Evolutionary conservation across 2,797 vertebrate species (phyloP).

Genomic region (Sphaeramia orbicularis): DNA sequence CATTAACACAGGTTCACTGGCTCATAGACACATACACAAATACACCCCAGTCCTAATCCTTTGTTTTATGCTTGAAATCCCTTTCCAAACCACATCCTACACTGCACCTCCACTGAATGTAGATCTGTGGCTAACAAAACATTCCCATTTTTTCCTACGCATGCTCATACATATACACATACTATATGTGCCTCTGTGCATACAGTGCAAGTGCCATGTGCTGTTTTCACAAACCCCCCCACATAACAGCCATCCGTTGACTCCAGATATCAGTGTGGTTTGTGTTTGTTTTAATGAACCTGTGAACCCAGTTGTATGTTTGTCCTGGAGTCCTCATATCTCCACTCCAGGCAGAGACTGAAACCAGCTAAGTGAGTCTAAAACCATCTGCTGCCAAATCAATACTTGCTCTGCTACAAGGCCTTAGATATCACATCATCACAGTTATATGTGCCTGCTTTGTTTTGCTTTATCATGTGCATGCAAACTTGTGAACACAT

Average conservation of each 20-base stretch:
- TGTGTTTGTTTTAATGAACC: slow-evolving; percentile 59
- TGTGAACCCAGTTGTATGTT: slow-evolving; percentile 45
- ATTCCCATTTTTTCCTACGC: slow-evolving; percentile 26
- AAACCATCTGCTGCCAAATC: slow-evolving; percentile 36
- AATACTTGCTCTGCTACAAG: background rate
- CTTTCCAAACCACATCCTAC: slow-evolving; percentile 52
- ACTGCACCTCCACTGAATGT: slow-evolving; percentile 47
- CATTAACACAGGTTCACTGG: slow-evolving; percentile 31
- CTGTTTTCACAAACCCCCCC: slow-evolving; percentile 35
- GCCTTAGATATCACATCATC: slow-evolving; percentile 10
- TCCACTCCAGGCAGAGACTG: slow-evolving; percentile 19
- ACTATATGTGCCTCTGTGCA: slow-evolving; percentile 4
- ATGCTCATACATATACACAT: slow-evolving; percentile 1
- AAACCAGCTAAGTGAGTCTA: slow-evolving; percentile 48
- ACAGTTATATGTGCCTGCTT: background rate
- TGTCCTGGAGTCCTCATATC: slow-evolving; percentile 45
- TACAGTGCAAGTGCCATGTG: slow-evolving; percentile 3
- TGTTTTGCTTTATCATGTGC: too few relatives aligned
- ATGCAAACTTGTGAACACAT: slow-evolving; percentile 15
- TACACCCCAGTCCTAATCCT: slow-evolving; percentile 47
- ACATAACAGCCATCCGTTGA: slow-evolving; percentile 26
- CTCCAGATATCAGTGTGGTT: slow-evolving; percentile 33
- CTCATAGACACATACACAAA: slow-evolving; percentile 32
- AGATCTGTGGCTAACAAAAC: slow-evolving; percentile 51
- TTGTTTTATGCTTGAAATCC: slow-evolving; percentile 51